phyloP scores from a whole-genome alignment of 2,888 invertebrate species.

The Himalopsyche kuldschensis region DNA sequence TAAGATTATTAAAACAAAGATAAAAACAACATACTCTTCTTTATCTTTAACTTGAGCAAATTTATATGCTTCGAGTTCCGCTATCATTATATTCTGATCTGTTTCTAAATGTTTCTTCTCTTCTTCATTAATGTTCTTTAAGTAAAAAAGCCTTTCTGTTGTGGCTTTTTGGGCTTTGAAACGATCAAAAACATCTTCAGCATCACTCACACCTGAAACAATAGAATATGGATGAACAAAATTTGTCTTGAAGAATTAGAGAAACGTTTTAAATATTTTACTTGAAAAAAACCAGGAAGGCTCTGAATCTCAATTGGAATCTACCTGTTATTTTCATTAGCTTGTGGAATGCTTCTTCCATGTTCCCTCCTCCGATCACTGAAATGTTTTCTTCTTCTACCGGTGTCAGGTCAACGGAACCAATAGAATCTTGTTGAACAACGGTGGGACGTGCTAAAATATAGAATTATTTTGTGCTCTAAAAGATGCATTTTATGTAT shows the following conservation, averaged over 20 bases:
- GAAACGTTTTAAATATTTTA: not conserved
- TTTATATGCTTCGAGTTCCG: constrained; percentile 74
- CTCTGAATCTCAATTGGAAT: not conserved
- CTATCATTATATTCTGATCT: constrained; percentile 64
- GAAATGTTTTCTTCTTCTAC: constrained; percentile 50
- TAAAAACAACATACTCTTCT: constrained; percentile 66
- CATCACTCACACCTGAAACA: constrained; percentile 67
- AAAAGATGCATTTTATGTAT: not conserved
- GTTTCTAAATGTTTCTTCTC: constrained; percentile 73
- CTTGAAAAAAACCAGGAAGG: no score
- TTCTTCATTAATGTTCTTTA: constrained; percentile 72
- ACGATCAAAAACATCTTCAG: constrained; percentile 73
- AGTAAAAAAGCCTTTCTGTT: constrained; percentile 67
- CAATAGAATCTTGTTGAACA: constrained; percentile 63
- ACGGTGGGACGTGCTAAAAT: constrained; percentile 44
- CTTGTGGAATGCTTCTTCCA: constrained; percentile 71
- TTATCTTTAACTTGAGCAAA: constrained; percentile 79
- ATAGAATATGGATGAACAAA: not conserved
- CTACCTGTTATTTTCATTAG: constrained; percentile 75
- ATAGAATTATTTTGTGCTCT: not conserved
- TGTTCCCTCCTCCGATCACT: constrained; percentile 47
- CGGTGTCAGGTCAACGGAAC: constrained; percentile 56
- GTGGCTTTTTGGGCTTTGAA: constrained; percentile 77
- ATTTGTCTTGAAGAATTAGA: constrained; percentile 9
- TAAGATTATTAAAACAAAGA: not conserved